Base-by-base conservation (phyloP, 2,113 vertebrate genomes). In the Peromyscus leucopus region DNA sequence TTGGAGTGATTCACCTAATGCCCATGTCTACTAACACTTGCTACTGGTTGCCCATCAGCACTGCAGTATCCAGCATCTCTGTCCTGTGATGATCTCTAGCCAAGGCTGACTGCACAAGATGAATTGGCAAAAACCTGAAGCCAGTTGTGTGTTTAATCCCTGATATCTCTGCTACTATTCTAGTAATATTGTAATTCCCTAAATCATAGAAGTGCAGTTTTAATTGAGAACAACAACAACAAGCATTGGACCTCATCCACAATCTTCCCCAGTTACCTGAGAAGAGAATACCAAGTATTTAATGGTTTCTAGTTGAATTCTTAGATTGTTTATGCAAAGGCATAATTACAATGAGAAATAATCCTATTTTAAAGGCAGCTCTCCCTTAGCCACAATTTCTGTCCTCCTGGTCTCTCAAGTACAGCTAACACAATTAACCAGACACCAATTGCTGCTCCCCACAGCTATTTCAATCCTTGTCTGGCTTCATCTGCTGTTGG, bases 401-500 rank as follows among this genome's bases (percentile, higher is more conserved):
- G 94, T 94, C 93, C 48, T 96, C 82, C 86, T 79, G 85, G n/a
- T 26, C 12, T 87, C 80, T 8, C 3, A 94, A 91, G 89, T 59
- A 96, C 22, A 97, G 46, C 72, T 94, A 98, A 94, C 96, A 94
- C 94, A 97, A 91, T 97, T 96, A 96, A 72, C 78, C 89, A 86
- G 97, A 85, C 92, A 92, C 48, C 7, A 79, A 88, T 71, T 96
- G 89, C 97, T 85, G 59, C 59, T 92, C 96, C 28, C 11, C 96
- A 93, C 42, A 96, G 17, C 63, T 96, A 97, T 91, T 98, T 98
- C 42, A 13, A 28, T 93, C 72, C 86, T 82, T 69, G 95, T 84
- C 80, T 96, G 78, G 61, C 88, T 97, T 98, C 96, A 61, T 96
- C 97, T 57, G 85, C 98, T 96, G 22, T 90, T 96, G 97, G 75